Evolutionary conservation across 2,888 invertebrate genomes (phyloP).

Genomic region (Cosmia pyralina): DNA sequence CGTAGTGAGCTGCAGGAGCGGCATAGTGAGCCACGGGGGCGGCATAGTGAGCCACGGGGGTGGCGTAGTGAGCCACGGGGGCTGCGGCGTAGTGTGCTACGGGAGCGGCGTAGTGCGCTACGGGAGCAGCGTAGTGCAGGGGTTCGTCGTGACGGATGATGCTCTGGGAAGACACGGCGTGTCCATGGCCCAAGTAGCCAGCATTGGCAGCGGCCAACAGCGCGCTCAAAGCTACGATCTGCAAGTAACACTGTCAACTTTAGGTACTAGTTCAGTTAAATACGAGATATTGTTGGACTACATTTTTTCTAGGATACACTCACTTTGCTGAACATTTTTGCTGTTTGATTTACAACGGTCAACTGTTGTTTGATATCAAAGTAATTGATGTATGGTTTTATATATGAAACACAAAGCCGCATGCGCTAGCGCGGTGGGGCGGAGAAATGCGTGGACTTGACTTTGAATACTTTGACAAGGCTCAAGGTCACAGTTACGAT

Average conservation of each 20-base stretch:
- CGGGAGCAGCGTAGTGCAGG: conserved; percentile 63
- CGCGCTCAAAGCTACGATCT: conserved; percentile 84
- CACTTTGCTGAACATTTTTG: conserved; percentile 83
- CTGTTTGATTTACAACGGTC: conserved; percentile 71
- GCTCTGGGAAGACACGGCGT: conserved; percentile 81
- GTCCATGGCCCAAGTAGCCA: conserved; percentile 65
- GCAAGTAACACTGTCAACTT: conserved; percentile 46
- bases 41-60: conserved; percentile 65
- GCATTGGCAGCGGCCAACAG: conserved; percentile 86
- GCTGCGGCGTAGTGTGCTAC: conserved; percentile 61
- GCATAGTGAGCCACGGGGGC: conserved; percentile 67
- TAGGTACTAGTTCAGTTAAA: neutral
- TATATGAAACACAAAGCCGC: conserved; percentile 42
- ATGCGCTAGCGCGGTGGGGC: conserved; percentile 60
- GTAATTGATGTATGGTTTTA: conserved; percentile 68
- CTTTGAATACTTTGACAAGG: conserved; percentile 39
- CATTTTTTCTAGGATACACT: conserved; percentile 36
- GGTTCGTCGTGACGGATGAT: conserved; percentile 80
- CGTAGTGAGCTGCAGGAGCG: conserved; percentile 68
- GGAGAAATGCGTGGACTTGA: conserved; percentile 54
- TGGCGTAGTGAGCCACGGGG: conserved; percentile 68
- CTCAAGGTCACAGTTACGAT: conserved; percentile 17
- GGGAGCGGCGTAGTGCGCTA: conserved; percentile 64
- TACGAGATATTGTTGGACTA: no score
- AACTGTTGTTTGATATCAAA: conserved; percentile 75